These are phyloP conservation scores for Rhagoletis zephyria DNA, from an alignment of 1,140 invertebrate species.

Conservation along the genomic window DNA sequence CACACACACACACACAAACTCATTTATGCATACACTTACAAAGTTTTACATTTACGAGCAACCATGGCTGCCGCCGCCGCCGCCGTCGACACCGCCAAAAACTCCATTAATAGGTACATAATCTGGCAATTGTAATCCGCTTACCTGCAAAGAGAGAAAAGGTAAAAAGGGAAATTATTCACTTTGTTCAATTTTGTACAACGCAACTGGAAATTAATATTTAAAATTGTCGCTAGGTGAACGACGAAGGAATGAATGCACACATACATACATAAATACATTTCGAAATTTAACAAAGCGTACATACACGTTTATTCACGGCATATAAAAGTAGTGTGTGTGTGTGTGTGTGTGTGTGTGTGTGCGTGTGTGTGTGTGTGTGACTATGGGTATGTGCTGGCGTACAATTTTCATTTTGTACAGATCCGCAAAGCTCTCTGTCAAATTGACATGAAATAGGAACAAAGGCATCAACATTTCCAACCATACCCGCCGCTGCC, in stretches of 20 bases:
- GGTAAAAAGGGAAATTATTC: constrained; percentile 46
- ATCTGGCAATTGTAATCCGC: constrained; percentile 52
- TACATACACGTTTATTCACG: neutral
- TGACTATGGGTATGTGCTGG: neutral
- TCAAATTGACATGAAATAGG: constrained; percentile 51
- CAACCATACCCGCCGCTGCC: neutral
- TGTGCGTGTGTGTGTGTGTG: neutral
- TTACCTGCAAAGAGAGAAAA: constrained; percentile 30
- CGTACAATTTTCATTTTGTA: constrained; percentile 18
- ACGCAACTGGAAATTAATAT: constrained; percentile 48
- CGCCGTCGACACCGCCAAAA: neutral
- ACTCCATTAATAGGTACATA: constrained; percentile 51
- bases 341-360: neutral
- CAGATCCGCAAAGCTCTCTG: constrained; percentile 42
- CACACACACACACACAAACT: neutral
- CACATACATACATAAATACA: neutral
- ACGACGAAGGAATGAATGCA: neutral
- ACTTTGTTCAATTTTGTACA: constrained; percentile 42
- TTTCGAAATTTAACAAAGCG: neutral
- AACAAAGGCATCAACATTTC: constrained; percentile 47
- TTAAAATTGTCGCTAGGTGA: constrained; percentile 46
- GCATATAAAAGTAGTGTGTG: neutral
- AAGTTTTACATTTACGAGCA: constrained; percentile 19
- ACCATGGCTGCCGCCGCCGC: neutral
- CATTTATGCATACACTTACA: neutral